Base-by-base conservation (phyloP, 2,888 invertebrate genomes). In the Eudasyphora cyanicolor region DNA sequence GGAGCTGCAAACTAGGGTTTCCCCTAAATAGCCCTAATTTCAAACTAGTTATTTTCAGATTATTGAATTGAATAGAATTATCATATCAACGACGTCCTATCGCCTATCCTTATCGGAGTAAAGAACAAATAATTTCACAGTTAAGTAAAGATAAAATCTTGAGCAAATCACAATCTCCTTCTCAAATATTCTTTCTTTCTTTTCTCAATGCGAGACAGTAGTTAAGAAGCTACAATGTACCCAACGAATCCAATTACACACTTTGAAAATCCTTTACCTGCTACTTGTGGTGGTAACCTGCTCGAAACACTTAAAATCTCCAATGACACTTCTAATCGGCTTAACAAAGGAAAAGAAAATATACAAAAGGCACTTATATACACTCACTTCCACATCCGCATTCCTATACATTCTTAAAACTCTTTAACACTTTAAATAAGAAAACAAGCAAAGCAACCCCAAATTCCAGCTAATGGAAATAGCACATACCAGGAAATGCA, bases 401-500 rank as follows among this genome's bases (percentile, higher is more conserved):
- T 32, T 8, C 32, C 8, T 8, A 8, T 32, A 4, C 32, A 32
- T 32, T n/a, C 32, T 19, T 27, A 7, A n/a, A 29, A 24, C 35
- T 5, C 49, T 21, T 67, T 49, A 14, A 71, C 35, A 71, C 57
- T 24, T 57, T 21, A 24, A 32, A 8, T n/a, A 14, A 60, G 29
- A 54, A 27, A 64, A 27, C 27, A 32, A 29, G 49, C 21, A 69
- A 29, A 71, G 24, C 57, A 12, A 29, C 27, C 60, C 10, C 38
- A 76, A 64, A 29, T 78, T 42, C 14, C 21, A 12, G 12, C 17
- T 57, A 69, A 76, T 57, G 54, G 49, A 79, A 75, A 70, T 76
- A 71, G 38, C 62, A 51, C 71, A 73, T 49, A 57, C 81, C 57
- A 81, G 76, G 76, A 81, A 81, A 38, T 64, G 38, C 64, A 64